Base-by-base conservation (phyloP, 1,140 invertebrate genomes). In the Sycophaga agraensis region DNA sequence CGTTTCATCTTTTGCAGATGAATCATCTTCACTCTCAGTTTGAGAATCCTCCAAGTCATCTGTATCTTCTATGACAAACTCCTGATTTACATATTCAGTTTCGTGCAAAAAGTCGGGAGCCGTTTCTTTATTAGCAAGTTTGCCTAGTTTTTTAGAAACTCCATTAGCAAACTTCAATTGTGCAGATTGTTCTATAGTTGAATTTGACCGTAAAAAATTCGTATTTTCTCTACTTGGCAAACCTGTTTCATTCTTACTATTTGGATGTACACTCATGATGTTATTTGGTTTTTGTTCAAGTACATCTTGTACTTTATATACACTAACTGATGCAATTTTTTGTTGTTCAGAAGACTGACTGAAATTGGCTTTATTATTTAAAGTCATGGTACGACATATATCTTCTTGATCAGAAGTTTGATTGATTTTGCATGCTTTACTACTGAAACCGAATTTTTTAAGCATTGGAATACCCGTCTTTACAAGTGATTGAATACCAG, bases 401-500 rank as follows among this genome's bases (percentile, higher is more conserved):
- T 37, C 59, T 64, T 39, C 34, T 9, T 28, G 50, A 40, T 42
- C 24, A n/a, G 16, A 12, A 24, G 3, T 22, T 59, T 42, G 26
- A 49, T 28, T 31, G 4, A 16, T 65, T 12, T 58, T 62, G 53
- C 65, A 62, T 17, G 61, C 68, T 39, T 62, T 57, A 45, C 60
- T 66, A n/a, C 55, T 14, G n/a, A 11, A 16, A 9, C 19, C 73
- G 0, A 83, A 64, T 39, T 82, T 80, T 11, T 74, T 80, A 34
- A 83, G 74, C n/a, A 81, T 75, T 1, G 79, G 80, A 46, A 72
- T 81, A 66, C 67, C 82, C 67, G 67, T 85, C 70, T 70, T 82
- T 31, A 54, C 76, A 60, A 61, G 76, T 66, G 54, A 65, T 9
- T 39, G 55, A n/a, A 63, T 59, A 40, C 42, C 55, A 6, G 59